phyloP scores from a whole-genome alignment of 2,888 invertebrate species.

The Nezara viridula region DNA sequence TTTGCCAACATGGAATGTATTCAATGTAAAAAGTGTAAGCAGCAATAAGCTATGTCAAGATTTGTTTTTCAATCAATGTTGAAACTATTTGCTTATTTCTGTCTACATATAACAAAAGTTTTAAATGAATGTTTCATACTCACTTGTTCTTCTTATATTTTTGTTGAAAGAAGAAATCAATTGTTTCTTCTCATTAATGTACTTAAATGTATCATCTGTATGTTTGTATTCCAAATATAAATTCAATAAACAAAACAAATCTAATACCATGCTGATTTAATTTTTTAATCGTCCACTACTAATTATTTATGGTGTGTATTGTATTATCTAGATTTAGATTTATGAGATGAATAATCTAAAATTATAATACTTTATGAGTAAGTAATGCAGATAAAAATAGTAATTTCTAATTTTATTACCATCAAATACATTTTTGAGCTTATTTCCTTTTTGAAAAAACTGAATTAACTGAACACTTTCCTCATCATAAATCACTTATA shows the following conservation, averaged over 20 bases:
- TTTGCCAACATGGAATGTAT: slow-evolving; percentile 77
- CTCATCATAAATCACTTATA: not conserved
- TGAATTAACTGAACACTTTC: not conserved
- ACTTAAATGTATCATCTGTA: not conserved
- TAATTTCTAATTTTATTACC: not conserved
- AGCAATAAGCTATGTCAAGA: not conserved
- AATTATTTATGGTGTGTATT: not conserved
- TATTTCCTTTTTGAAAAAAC: not conserved
- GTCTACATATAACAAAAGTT: not conserved
- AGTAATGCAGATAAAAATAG: not conserved
- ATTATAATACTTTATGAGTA: not conserved
- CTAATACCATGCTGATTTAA: not conserved
- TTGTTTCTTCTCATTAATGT: not conserved
- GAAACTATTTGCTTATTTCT: not conserved
- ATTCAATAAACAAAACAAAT: not conserved
- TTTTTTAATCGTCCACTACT: not conserved
- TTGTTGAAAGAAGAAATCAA: not conserved
- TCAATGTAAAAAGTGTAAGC: slow-evolving; percentile 73
- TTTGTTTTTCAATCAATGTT: not conserved
- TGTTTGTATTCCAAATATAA: slow-evolving; percentile 21
- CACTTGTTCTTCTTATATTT: not conserved
- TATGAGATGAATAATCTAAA: not conserved
- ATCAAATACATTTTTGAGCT: not conserved
- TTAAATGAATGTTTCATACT: not conserved
- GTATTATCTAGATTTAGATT: not conserved